Conservation (phyloP, 2,797 vertebrate genomes). For the Epinephelus coioides region DNA sequence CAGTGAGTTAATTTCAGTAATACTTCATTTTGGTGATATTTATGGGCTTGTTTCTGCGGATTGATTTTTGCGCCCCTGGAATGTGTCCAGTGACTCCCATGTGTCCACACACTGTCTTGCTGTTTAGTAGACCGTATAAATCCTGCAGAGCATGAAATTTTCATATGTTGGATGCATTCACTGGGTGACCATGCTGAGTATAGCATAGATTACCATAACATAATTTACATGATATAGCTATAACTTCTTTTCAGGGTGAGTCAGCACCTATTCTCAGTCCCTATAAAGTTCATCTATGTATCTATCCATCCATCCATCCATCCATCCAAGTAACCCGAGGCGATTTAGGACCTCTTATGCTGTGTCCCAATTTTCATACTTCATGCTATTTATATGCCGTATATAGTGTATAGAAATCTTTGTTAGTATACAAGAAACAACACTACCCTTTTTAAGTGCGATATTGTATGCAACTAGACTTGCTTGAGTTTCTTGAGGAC, state of each 20-base stretch:
- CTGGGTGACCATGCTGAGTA: slow-evolving; percentile 14
- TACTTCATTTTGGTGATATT: slow-evolving; percentile 49
- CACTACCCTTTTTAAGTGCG: neutral
- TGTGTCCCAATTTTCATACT: neutral
- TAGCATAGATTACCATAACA: slow-evolving; percentile 45
- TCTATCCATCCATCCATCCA: neutral
- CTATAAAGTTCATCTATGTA: neutral
- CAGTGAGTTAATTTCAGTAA: slow-evolving; percentile 43
- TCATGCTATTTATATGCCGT: neutral
- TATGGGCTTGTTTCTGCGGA: slow-evolving; percentile 31
- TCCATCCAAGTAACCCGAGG: neutral
- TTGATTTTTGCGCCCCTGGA: slow-evolving; percentile 46
- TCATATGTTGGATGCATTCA: slow-evolving; percentile 44
- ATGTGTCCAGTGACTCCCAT: slow-evolving; percentile 28
- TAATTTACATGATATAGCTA: slow-evolving; percentile 16
- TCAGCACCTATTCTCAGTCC: neutral
- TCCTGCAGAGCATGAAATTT: slow-evolving; percentile 52
- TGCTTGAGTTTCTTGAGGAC: too few species aligned
- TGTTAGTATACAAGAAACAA: neutral
- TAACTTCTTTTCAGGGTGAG: neutral
- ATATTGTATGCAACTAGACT: too few species aligned
- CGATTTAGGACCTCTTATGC: neutral
- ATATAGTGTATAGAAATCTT: neutral
- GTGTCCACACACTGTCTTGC: slow-evolving; percentile 25
- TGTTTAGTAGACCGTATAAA: slow-evolving; percentile 43